Evolutionary conservation across 2,113 vertebrate species (phyloP).

Genomic region (Emydocephalus ijimae): DNA sequence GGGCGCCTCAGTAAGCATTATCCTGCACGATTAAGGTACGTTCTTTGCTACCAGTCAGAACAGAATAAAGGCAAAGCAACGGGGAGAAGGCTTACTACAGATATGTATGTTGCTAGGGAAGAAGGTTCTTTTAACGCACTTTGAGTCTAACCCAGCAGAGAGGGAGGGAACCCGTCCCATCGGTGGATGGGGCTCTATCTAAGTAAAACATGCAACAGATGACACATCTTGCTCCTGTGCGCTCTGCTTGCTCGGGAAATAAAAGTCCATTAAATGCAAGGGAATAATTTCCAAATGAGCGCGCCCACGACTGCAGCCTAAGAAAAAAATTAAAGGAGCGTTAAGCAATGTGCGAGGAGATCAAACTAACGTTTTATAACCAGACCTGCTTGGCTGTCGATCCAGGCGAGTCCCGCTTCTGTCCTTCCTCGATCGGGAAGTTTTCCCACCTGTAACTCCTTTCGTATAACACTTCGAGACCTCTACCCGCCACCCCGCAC

Average conservation of each 20-base stretch:
- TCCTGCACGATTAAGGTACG: background rate
- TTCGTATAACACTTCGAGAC: background rate
- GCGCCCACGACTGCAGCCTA: background rate
- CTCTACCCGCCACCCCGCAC: background rate
- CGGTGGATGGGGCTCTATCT: background rate
- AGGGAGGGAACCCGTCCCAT: background rate
- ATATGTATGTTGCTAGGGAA: background rate
- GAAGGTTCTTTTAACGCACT: background rate
- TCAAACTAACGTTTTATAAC: background rate
- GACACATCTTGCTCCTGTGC: background rate
- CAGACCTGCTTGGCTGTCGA: background rate
- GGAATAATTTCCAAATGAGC: too few species aligned
- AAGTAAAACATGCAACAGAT: background rate
- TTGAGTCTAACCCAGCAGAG: background rate
- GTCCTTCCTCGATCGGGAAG: background rate
- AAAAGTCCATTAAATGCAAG: background rate
- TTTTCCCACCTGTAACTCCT: background rate
- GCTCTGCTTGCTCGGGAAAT: background rate
- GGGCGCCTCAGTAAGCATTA: background rate
- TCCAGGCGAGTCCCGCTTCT: background rate
- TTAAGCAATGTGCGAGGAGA: background rate
- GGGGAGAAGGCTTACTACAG: background rate
- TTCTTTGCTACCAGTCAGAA: background rate
- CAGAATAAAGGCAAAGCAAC: background rate
- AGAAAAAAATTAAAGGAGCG: too few species aligned